Conservation (phyloP, 2,797 vertebrate species). For the Fistularia tabacaria region DNA sequence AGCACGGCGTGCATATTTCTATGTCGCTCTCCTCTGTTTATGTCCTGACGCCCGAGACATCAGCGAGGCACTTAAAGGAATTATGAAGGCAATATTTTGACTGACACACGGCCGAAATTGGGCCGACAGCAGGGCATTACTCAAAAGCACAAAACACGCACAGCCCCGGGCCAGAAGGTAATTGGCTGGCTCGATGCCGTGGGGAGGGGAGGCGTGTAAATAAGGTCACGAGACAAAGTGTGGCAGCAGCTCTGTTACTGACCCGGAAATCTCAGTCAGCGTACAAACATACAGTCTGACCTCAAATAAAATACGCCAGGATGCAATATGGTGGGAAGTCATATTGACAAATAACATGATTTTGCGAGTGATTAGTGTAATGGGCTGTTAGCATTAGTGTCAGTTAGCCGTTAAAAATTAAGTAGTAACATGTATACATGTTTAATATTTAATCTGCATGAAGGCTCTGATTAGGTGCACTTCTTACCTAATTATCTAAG, state of each 20-base stretch:
- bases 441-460: no score
- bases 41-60: slow-evolving; percentile 6
- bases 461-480: no score
- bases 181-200: slow-evolving; percentile 1
- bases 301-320: no score
- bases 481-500: no score
- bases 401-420: no score
- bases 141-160: slow-evolving; percentile 31
- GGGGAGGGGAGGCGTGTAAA: slow-evolving; percentile 4
- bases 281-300: no score
- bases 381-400: no score
- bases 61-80: slow-evolving; percentile 34
- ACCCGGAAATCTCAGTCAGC: not conserved
- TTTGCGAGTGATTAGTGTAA: no score
- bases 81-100: slow-evolving; percentile 40
- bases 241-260: slow-evolving; percentile 6
- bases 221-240: slow-evolving; percentile 23
- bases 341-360: no score
- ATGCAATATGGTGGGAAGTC: no score
- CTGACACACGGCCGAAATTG: slow-evolving; percentile 34
- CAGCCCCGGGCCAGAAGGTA: slow-evolving; percentile 32
- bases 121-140: slow-evolving; percentile 48
- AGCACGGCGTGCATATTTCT: not conserved
- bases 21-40: not conserved
- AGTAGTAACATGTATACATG: no score